phyloP scores from a whole-genome alignment of 2,888 invertebrate species.

The Dasysyrphus tricinctus region DNA sequence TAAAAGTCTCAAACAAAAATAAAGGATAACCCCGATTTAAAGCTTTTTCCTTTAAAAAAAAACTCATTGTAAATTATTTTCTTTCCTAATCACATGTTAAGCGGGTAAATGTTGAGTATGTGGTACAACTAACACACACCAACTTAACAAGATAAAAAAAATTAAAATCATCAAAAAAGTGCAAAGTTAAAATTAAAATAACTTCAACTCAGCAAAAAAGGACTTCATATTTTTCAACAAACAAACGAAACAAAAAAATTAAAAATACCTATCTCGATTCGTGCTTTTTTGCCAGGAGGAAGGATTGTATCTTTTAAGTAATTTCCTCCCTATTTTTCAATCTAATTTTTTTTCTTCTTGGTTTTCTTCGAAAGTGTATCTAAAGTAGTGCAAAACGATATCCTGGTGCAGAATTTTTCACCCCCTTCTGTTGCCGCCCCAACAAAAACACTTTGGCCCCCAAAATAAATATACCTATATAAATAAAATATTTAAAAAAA shows the following conservation, averaged over 20 bases:
- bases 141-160: constrained; percentile 10
- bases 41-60: constrained; percentile 18
- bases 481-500: constrained; percentile 28
- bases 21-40: constrained; percentile 14
- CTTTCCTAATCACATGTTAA: constrained; percentile 48
- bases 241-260: constrained; percentile 24
- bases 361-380: constrained; percentile 36
- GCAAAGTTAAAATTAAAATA: constrained; percentile 23
- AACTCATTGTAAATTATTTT: neutral
- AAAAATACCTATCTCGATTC: constrained; percentile 17
- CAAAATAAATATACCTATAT: constrained; percentile 3
- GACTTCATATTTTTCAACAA: neutral
- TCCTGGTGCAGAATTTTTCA: constrained; percentile 49
- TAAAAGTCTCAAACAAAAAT: constrained; percentile 43
- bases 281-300: constrained; percentile 38
- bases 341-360: neutral
- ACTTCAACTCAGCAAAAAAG: constrained; percentile 26
- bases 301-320: constrained; percentile 41
- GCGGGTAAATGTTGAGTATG: constrained; percentile 64
- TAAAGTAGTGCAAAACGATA: constrained; percentile 60
- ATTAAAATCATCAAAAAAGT: neutral
- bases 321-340: constrained; percentile 35
- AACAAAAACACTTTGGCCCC: constrained; percentile 28
- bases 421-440: constrained; percentile 7
- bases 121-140: constrained; percentile 64